These are phyloP conservation scores for Patella depressa DNA, from an alignment of 2,888 invertebrate genomes.

Conservation along the genomic window DNA sequence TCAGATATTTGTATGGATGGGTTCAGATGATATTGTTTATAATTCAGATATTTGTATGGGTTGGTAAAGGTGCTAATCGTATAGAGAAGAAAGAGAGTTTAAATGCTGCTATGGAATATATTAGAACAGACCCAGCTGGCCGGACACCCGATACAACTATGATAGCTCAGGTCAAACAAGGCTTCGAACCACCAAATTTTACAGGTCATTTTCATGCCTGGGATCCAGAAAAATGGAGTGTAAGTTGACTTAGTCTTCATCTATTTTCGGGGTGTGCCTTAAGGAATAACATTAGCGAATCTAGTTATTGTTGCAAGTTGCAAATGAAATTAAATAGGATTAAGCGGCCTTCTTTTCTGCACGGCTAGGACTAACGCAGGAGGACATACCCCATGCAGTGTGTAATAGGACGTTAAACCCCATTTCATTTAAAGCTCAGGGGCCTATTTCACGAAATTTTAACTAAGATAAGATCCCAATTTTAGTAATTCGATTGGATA, in stretches of 20 bases:
- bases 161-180: constrained; percentile 81
- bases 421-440: too few relatives aligned
- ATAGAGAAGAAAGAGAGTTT: constrained; percentile 79
- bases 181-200: constrained; percentile 82
- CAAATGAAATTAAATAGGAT: too few relatives aligned
- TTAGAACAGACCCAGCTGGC: constrained; percentile 79
- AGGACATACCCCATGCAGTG: not conserved
- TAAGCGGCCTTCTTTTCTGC: too few relatives aligned
- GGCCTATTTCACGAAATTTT: too few relatives aligned
- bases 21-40: constrained; percentile 71
- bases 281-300: too few relatives aligned
- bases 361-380: constrained; percentile 30
- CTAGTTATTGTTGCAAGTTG: too few relatives aligned
- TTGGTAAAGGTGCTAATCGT: constrained; percentile 80
- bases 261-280: too few relatives aligned
- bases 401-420: too few relatives aligned
- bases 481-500: too few relatives aligned
- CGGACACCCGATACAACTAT: constrained; percentile 79
- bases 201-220: constrained; percentile 83
- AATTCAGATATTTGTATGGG: constrained; percentile 86
- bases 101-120: constrained; percentile 78
- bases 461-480: too few relatives aligned
- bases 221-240: constrained; percentile 73
- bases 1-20: constrained; percentile 87
- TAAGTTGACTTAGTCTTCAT: constrained; percentile 30